These are phyloP conservation scores for Drosophila ananassae DNA, from an alignment of 1,140 invertebrate genomes.

Conservation along the genomic window DNA sequence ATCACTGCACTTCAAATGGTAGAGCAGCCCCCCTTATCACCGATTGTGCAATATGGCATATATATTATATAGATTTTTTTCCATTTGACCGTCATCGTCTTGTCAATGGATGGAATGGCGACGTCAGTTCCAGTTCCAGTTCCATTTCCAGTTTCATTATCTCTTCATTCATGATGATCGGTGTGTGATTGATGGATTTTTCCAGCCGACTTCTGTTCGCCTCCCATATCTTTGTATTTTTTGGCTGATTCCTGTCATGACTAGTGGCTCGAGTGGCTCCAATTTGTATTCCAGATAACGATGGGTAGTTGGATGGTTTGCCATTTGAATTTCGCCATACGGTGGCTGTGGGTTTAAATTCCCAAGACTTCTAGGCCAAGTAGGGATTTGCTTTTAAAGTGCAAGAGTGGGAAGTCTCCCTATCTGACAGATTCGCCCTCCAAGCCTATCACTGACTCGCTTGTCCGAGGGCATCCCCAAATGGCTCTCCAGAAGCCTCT, in stretches of 20 bases:
- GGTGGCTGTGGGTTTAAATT: no score
- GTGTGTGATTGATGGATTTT: constrained; percentile 5
- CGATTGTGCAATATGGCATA: constrained; percentile 25
- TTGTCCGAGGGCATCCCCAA: neutral
- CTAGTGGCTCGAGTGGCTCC: constrained; percentile 1
- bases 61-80: neutral
- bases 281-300: constrained; percentile 30
- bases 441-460: neutral
- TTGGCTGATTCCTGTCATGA: constrained; percentile 18
- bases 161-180: constrained; percentile 7
- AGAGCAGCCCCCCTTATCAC: constrained; percentile 12
- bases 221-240: neutral
- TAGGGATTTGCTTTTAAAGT: no score
- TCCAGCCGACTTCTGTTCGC: neutral
- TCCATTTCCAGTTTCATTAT: neutral
- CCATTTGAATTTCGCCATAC: neutral
- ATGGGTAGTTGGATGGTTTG: no score
- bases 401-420: no score
- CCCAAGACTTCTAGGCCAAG: no score
- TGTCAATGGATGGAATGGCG: constrained; percentile 9
- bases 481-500: neutral
- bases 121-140: neutral
- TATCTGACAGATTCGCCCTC: no score
- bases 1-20: constrained; percentile 37
- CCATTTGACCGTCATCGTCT: constrained; percentile 16